Base-by-base conservation (phyloP, 2,113 vertebrate genomes). In the Oxyura jamaicensis region DNA sequence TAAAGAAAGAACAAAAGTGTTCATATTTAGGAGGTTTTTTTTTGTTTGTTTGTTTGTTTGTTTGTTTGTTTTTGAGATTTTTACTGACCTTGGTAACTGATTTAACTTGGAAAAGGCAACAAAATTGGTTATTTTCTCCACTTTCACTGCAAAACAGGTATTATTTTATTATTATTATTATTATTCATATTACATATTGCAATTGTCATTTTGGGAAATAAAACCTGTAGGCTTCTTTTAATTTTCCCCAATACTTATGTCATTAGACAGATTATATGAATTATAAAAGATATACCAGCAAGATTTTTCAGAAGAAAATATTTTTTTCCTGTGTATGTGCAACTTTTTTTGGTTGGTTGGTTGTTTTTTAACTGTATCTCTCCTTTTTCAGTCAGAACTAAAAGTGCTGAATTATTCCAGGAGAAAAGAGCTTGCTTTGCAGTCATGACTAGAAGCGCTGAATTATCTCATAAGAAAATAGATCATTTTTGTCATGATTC, bases 401-500 rank as follows among this genome's bases (percentile, higher is more conserved):
- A 58, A 80, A 74, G 22, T 79, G 58, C 31, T 95, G 87, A 82
- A 92, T 67, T 88, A 86, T 19, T 60, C 55, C 69, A 72, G 20
- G 62, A 95, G 56, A 92, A 60, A 48, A 69, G 20, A 91, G 8
- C 7, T 91, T 72, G 23, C 67, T 87, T 89, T 87, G 26, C 78
- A 94, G 67, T 73, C 90, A 62, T 50, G 41, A 83, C 87, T 91
- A 41, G 46, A 88, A 91, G 39, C 68, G 56, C 52, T 93, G 90
- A 90, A 88, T 80, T 91, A 80, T 79, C 73, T 80, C 88, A 53
- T 33, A 91, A 96, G 82, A 90, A 94, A 65, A 93, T 77, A 91
- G 35, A 35, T 93, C 48, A 63, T 53, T 94, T 88, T 91, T 93
- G 83, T 96, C 80, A 94, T 62, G 53, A 88, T 93, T 93, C 90